phyloP scores from a whole-genome alignment of 2,888 invertebrate genomes.

The Cyaniris semiargus region DNA sequence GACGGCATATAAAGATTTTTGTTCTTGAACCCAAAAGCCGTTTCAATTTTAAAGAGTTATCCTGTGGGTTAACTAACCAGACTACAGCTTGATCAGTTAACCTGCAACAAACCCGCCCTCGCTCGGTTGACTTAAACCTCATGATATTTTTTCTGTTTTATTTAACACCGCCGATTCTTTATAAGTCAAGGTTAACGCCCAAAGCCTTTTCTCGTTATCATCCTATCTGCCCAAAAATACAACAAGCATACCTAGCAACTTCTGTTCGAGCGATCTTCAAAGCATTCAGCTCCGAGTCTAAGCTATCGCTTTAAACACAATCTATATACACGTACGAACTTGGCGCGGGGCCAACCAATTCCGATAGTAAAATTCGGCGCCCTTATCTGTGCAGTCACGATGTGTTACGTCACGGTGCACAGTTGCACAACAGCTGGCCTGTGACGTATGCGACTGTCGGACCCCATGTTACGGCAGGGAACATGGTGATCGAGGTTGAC shows the following conservation, averaged over 20 bases:
- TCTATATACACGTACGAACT: constrained; percentile 3
- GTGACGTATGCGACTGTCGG: neutral
- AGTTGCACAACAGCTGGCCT: constrained; percentile 25
- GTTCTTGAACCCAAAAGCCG: no score
- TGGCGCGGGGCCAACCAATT: constrained; percentile 24
- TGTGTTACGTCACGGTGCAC: constrained; percentile 16
- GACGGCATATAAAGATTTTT: no score
- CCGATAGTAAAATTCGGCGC: constrained; percentile 23
- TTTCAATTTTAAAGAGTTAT: no score
- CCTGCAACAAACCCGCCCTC: no score
- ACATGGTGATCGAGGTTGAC: neutral
- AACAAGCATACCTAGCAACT: constrained; percentile 33
- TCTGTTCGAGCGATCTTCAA: constrained; percentile 15
- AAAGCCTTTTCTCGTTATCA: no score
- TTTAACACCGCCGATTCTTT: no score
- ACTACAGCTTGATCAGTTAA: no score
- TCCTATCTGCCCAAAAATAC: no score
- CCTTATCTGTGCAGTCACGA: constrained; percentile 8
- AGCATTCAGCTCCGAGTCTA: constrained; percentile 10
- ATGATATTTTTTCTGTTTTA: no score
- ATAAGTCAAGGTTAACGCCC: no score
- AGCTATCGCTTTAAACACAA: constrained; percentile 20
- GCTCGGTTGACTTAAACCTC: no score
- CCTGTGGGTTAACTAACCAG: no score
- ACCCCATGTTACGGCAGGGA: neutral